Evolutionary conservation across 2,113 vertebrate species (phyloP).

Genomic region (Rhea americana): DNA sequence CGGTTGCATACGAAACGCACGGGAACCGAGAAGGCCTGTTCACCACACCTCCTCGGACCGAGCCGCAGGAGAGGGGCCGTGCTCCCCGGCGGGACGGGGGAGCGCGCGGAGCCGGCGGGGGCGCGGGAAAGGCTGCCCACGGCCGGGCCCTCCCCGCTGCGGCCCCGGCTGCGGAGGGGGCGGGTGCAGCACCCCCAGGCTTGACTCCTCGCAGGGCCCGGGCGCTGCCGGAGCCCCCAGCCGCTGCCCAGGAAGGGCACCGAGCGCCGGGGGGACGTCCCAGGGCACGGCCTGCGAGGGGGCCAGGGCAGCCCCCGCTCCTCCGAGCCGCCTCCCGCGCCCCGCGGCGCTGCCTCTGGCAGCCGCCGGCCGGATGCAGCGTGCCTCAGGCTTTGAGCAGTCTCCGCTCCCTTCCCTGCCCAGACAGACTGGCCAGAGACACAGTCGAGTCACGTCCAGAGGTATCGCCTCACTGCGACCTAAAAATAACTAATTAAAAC

Average conservation of each 20-base stretch:
- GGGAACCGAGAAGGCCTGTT: constrained; percentile 28
- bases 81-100: neutral
- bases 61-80: neutral
- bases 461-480: neutral
- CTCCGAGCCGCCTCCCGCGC: fast-evolving
- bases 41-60: constrained; percentile 42
- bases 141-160: neutral
- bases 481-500: neutral
- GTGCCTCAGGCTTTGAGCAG: fast-evolving
- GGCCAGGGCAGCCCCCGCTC: neutral
- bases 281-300: too few species aligned
- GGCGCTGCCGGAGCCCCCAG: too few species aligned
- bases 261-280: too few species aligned
- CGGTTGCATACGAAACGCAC: constrained; percentile 32
- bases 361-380: fast-evolving
- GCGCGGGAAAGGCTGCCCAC: neutral
- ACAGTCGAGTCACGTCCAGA: fast-evolving
- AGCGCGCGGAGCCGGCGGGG: fast-evolving
- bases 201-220: too few species aligned
- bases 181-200: neutral
- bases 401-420: fast-evolving
- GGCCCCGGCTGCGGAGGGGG: fast-evolving
- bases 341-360: neutral
- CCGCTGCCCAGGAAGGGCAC: too few species aligned
- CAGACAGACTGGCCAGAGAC: neutral